Evolutionary conservation across 2,113 vertebrate species (phyloP).

Genomic region (Gorsachius goisagi): DNA sequence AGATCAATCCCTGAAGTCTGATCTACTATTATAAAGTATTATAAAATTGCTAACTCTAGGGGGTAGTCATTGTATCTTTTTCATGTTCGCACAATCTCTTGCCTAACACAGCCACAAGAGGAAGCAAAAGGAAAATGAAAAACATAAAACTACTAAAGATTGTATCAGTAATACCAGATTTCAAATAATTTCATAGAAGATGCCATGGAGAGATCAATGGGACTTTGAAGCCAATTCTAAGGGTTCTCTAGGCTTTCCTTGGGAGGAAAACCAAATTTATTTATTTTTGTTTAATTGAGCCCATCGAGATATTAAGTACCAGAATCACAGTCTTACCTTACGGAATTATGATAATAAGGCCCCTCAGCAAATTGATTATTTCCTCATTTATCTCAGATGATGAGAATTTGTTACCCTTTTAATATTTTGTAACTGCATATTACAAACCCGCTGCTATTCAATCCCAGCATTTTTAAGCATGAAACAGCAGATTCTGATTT

Average conservation of each 20-base stretch:
- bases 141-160: neutral
- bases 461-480: neutral
- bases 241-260: neutral
- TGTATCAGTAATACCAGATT: neutral
- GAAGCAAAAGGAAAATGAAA: constrained; percentile 22
- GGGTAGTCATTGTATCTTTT: neutral
- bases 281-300: constrained; percentile 63
- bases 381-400: constrained; percentile 56
- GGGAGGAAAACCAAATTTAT: constrained; percentile 38
- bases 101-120: neutral
- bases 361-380: constrained; percentile 53
- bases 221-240: constrained; percentile 11
- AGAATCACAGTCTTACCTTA: constrained; percentile 39
- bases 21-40: neutral
- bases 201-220: neutral
- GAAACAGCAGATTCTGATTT: neutral
- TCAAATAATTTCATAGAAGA: neutral
- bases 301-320: constrained; percentile 37
- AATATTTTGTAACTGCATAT: neutral
- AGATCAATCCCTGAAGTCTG: neutral
- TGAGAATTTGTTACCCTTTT: constrained; percentile 28
- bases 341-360: constrained; percentile 62
- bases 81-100: neutral
- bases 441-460: neutral
- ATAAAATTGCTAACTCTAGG: neutral